Conservation (phyloP, 2,113 vertebrate species). For the Prietella phreatophila region DNA sequence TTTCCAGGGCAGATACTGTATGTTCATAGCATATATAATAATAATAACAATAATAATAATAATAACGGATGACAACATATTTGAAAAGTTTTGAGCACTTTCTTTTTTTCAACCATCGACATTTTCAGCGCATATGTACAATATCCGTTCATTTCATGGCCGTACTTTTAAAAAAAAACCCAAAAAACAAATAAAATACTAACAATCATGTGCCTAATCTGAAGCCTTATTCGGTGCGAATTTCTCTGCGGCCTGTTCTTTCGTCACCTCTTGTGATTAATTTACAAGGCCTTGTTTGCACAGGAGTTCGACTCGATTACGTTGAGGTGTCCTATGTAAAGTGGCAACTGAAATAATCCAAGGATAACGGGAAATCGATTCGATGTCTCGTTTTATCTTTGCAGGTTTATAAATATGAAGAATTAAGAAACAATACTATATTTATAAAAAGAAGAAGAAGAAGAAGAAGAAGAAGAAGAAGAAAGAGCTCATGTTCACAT, state of each 20-base stretch:
- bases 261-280: background rate
- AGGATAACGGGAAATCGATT: constrained; percentile 1
- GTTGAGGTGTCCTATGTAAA: constrained; percentile 23
- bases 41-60: constrained; percentile 45
- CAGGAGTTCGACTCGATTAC: constrained; percentile 41
- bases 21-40: constrained; percentile 73
- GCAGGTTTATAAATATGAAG: constrained; percentile 17
- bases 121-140: constrained; percentile 66
- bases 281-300: constrained; percentile 44
- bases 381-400: constrained; percentile 9
- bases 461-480: background rate
- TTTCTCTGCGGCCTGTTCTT: constrained; percentile 9
- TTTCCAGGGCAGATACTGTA: constrained; percentile 55
- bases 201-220: background rate
- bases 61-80: constrained; percentile 31
- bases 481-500: constrained; percentile 31
- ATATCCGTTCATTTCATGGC: constrained; percentile 62
- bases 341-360: constrained; percentile 14
- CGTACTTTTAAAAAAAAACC: constrained; percentile 1
- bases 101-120: constrained; percentile 72
- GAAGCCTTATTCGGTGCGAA: background rate
- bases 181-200: too few relatives aligned
- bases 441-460: background rate
- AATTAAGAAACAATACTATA: constrained; percentile 9
- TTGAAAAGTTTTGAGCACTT: constrained; percentile 66